Conservation (phyloP, 1,140 invertebrate genomes). For the Bombus soroeensis region DNA sequence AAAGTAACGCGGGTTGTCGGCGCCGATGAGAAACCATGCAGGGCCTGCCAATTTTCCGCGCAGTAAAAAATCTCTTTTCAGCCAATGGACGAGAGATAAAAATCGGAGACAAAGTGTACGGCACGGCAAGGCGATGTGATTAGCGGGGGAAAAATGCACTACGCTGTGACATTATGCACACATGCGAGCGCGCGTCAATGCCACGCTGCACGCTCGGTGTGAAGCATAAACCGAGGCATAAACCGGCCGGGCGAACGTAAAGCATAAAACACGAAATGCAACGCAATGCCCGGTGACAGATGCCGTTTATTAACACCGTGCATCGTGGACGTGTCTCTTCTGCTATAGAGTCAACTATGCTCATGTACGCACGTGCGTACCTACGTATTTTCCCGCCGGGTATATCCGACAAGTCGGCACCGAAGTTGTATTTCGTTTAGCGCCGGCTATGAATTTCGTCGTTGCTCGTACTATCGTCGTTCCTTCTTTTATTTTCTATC, state of each 20-base stretch:
- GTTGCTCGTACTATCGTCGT: conserved; percentile 6
- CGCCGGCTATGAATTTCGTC: conserved; percentile 40
- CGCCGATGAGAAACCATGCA: background rate
- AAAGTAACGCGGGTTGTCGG: background rate
- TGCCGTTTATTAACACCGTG: conserved; percentile 79
- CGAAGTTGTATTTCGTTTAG: conserved; percentile 30
- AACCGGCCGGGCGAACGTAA: conserved; percentile 75
- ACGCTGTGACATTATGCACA: conserved; percentile 56
- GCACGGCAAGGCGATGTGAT: conserved; percentile 47
- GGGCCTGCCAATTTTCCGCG: conserved; percentile 25
- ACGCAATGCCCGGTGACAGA: conserved; percentile 78
- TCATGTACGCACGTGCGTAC: no score
- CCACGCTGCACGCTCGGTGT: conserved; percentile 74
- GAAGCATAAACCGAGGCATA: conserved; percentile 80
- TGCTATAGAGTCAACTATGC: no score
- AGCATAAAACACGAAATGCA: conserved; percentile 80
- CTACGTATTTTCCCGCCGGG: no score
- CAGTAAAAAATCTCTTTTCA: conserved; percentile 52
- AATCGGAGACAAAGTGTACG: conserved; percentile 57
- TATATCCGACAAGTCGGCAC: background rate
- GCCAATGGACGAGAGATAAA: conserved; percentile 45
- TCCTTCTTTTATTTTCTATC: background rate
- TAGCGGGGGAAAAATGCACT: conserved; percentile 59
- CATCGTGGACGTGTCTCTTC: conserved; percentile 39
- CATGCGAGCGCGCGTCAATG: background rate